Conservation (phyloP, 2,113 vertebrate species). For the chimpanzee (Pan troglodytes) region NHGRI_mPanTro3-v2.1_pri NC_072409.2:14695001-14695500, state of each 20-base stretch:
- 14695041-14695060: constrained; percentile 9
- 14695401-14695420: not conserved
- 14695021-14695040: not conserved
- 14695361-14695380: not conserved
- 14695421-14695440: not conserved
- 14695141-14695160: not conserved
- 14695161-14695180: constrained; percentile 14
- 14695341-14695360: not conserved
- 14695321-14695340: not conserved
- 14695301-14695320: not conserved
- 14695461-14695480: not conserved
- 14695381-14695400: constrained; percentile 26
- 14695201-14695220: not conserved
- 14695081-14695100: not conserved
- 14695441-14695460: constrained; percentile 35
- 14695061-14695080: not conserved
- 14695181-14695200: not conserved
- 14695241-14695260: not conserved
- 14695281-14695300: constrained; percentile 60
- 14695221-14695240: not conserved
- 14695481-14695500: not conserved
- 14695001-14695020: constrained; percentile 24
- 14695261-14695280: constrained; percentile 34
- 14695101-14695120: not conserved
- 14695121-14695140: not conserved